phyloP scores from a whole-genome alignment of 1,140 invertebrate species.

The Drosophila trapezifrons region DNA sequence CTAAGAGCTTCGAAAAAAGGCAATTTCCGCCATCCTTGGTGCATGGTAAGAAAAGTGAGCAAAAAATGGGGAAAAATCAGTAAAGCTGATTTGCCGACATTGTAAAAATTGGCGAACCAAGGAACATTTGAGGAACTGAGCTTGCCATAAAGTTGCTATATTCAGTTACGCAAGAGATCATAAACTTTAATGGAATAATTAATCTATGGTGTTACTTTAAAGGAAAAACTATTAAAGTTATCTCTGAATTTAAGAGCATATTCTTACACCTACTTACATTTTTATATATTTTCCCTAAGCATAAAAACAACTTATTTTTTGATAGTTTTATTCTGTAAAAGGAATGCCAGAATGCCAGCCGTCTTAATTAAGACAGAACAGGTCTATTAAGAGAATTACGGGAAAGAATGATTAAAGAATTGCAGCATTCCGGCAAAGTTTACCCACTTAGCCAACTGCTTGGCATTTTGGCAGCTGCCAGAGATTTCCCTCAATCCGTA shows the following conservation, averaged over 20 bases:
- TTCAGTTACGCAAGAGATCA: neutral
- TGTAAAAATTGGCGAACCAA: conserved; percentile 60
- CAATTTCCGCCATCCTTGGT: conserved; percentile 64
- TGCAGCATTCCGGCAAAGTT: conserved; percentile 44
- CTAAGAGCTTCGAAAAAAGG: conserved; percentile 63
- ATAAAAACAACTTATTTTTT: too few species aligned
- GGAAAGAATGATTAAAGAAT: conserved; percentile 29
- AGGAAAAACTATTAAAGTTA: too few species aligned
- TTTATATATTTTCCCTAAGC: neutral
- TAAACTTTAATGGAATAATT: conserved; percentile 2
- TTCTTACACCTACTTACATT: neutral
- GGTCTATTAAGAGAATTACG: conserved; percentile 35
- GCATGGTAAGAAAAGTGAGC: conserved; percentile 17
- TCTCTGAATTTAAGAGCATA: neutral
- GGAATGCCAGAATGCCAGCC: too few species aligned
- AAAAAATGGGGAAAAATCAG: conserved; percentile 4
- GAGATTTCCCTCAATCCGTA: conserved; percentile 63
- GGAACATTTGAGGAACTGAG: conserved; percentile 5
- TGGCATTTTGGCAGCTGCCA: conserved; percentile 72
- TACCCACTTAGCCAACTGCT: conserved; percentile 45
- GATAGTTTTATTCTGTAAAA: neutral
- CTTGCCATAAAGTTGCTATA: conserved; percentile 1
- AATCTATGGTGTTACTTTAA: neutral
- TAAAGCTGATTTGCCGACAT: conserved; percentile 61
- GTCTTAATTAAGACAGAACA: conserved; percentile 30